Evolutionary conservation across 2,888 invertebrate species (phyloP).

Genomic region (Nomada ruficornis): DNA sequence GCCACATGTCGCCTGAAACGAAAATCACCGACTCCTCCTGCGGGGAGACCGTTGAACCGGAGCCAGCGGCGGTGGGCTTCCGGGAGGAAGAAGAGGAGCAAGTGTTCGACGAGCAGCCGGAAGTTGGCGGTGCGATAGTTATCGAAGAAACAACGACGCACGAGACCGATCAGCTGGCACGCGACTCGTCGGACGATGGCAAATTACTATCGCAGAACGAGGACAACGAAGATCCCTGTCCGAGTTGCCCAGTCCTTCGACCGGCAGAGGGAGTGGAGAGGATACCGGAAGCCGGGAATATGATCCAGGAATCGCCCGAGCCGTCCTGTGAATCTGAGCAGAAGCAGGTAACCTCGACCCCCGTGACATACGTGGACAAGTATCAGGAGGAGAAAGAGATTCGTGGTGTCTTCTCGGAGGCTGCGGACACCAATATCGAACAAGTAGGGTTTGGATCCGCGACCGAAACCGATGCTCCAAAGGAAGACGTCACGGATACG

Average conservation of each 20-base stretch:
- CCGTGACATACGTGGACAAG: conserved; percentile 39
- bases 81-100: conserved; percentile 56
- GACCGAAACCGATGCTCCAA: conserved; percentile 23
- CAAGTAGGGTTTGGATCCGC: conserved; percentile 17
- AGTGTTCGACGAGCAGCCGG: conserved; percentile 45
- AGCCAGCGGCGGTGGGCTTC: conserved; percentile 12
- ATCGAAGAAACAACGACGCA: conserved; percentile 46
- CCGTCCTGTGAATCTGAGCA: background rate
- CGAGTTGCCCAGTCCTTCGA: background rate
- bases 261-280: conserved; percentile 23
- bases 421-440: background rate
- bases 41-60: conserved; percentile 40
- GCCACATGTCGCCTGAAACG: conserved; percentile 67
- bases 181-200: conserved; percentile 36
- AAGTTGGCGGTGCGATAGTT: conserved; percentile 40
- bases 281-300: conserved; percentile 5
- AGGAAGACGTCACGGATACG: conserved; percentile 46
- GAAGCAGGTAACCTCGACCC: background rate
- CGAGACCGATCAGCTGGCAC: conserved; percentile 20
- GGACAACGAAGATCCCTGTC: conserved; percentile 34
- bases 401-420: conserved; percentile 3
- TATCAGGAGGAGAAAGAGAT: conserved; percentile 57
- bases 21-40: conserved; percentile 21
- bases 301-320: conserved; percentile 10
- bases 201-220: conserved; percentile 7